Percentiles rank a stretch among this genome's conserved stretches.
These are phyloP conservation scores for Sebastes trivittatus DNA, from an alignment of 2,797 vertebrate species.

Conservation along the genomic window DNA sequence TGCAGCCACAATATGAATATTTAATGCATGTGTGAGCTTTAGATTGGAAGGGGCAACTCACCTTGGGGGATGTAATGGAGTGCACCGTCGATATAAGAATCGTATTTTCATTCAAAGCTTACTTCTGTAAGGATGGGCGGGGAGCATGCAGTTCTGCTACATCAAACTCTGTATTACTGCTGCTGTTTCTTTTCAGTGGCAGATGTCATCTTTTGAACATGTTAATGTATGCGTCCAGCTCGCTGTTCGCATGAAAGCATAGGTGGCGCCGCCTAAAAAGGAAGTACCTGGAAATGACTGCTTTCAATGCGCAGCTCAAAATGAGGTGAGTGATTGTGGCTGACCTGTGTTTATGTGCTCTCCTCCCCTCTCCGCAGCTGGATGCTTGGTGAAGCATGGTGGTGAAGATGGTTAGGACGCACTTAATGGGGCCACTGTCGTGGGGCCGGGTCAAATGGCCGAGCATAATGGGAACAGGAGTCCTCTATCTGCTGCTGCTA, in stretches of 20 bases:
- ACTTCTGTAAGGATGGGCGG: background rate
- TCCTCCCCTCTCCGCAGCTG: conserved; percentile 69
- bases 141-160: conserved; percentile 14
- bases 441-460: conserved; percentile 72
- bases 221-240: background rate
- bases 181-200: background rate
- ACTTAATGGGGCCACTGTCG: conserved; percentile 56
- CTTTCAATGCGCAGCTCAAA: background rate
- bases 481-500: conserved; percentile 77
- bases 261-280: background rate
- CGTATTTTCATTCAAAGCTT: conserved; percentile 21
- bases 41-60: conserved; percentile 18
- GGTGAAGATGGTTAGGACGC: conserved; percentile 80
- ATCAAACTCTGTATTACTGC: conserved; percentile 5
- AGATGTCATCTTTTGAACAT: conserved; percentile 19
- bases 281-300: conserved; percentile 8
- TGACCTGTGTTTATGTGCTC: conserved; percentile 43
- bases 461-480: conserved; percentile 67
- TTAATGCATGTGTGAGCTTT: conserved; percentile 34
- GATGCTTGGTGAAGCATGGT: conserved; percentile 73
- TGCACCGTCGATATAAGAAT: conserved; percentile 7
- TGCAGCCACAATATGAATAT: conserved; percentile 38
- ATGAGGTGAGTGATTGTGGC: conserved; percentile 6
- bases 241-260: background rate
- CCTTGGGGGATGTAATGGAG: conserved; percentile 25